Evolutionary conservation across 2,888 invertebrate species (phyloP).

Genomic region (Cactoblastis cactorum): DNA sequence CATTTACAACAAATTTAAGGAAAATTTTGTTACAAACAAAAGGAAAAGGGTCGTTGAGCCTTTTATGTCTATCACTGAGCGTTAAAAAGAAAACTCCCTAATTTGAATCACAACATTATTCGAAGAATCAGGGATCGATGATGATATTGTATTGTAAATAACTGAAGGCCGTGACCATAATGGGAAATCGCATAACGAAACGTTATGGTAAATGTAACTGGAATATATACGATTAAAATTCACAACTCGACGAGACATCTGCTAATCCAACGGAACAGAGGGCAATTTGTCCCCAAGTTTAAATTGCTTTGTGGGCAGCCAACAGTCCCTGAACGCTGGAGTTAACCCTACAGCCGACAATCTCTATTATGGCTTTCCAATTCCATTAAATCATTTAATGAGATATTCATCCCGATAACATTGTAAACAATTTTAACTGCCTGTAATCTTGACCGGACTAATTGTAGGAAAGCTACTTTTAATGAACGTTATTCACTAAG

Average conservation of each 20-base stretch:
- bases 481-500: no score
- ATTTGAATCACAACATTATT: not conserved
- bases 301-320: constrained; percentile 41
- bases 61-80: no score
- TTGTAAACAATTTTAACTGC: constrained; percentile 13
- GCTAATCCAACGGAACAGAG: constrained; percentile 13
- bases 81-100: not conserved
- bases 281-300: constrained; percentile 42
- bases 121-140: not conserved
- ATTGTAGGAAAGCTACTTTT: no score
- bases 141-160: not conserved
- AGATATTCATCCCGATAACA: constrained; percentile 26
- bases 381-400: constrained; percentile 32
- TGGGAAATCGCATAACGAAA: not conserved
- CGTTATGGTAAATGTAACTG: not conserved
- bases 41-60: no score
- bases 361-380: constrained; percentile 31
- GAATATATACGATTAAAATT: constrained; percentile 10
- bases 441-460: not conserved
- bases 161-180: not conserved
- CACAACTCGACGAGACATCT: constrained; percentile 9
- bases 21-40: no score
- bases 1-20: no score
- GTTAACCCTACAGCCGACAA: constrained; percentile 20
- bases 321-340: constrained; percentile 24